A percentile compares a stretch with the other conserved stretches of the same genome.
Conservation (phyloP, 2,113 vertebrate genomes). For the Pygoscelis antarcticus region DNA sequence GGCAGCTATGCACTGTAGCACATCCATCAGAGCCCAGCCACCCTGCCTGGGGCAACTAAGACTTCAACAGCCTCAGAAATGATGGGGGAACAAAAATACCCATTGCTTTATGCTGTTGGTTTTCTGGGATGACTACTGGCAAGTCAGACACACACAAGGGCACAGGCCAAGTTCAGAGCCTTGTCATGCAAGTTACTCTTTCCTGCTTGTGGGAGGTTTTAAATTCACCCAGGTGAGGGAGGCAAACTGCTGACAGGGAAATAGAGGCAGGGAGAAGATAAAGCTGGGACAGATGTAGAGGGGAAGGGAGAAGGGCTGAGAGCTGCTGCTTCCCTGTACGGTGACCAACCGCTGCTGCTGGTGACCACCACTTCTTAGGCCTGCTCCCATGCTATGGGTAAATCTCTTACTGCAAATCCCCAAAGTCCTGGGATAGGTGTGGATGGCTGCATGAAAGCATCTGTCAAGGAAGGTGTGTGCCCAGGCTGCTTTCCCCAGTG, state of each 20-base stretch:
- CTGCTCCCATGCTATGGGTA: background rate
- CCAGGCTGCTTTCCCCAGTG: background rate
- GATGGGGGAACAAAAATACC: background rate
- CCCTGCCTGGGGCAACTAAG: background rate
- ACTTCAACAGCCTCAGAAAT: background rate
- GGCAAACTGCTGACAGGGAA: background rate
- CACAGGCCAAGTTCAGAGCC: background rate
- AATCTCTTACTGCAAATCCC: background rate
- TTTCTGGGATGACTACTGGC: background rate
- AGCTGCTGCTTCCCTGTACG: background rate
- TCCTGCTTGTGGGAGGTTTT: background rate
- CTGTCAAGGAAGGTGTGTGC: background rate
- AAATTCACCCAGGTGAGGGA: background rate
- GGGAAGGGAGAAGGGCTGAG: background rate
- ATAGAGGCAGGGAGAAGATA: background rate
- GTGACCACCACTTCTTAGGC: background rate
- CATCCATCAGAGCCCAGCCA: background rate
- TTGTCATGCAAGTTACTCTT: background rate
- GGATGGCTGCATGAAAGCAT: background rate
- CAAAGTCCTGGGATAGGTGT: background rate
- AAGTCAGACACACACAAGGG: background rate
- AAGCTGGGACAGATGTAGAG: background rate
- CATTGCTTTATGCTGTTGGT: background rate
- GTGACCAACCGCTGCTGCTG: background rate
- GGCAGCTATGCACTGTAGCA: background rate